phyloP scores from a whole-genome alignment of 2,888 invertebrate genomes.

The Caenorhabditis wallacei region DNA sequence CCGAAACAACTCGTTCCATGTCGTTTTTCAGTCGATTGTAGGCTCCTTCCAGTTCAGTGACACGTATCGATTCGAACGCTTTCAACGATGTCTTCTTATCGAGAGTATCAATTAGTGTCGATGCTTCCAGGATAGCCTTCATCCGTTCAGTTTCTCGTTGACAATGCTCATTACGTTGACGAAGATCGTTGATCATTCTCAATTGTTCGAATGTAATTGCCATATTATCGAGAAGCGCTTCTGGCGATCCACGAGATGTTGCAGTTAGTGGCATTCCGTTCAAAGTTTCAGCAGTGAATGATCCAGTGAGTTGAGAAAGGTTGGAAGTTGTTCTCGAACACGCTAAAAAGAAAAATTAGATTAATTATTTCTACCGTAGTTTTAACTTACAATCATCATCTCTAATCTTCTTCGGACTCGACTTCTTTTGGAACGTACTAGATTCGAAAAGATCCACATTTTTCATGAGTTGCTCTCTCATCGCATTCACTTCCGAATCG shows the following conservation, averaged over 20 bases:
- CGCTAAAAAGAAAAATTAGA: slow-evolving; percentile 10
- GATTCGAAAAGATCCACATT: slow-evolving; percentile 78
- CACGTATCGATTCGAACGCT: slow-evolving; percentile 65
- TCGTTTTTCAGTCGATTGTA: slow-evolving; percentile 70
- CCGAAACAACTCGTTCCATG: slow-evolving; percentile 65
- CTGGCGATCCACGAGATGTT: slow-evolving; percentile 53
- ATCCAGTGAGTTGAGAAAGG: slow-evolving; percentile 48
- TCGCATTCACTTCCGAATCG: slow-evolving; percentile 72
- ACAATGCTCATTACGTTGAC: slow-evolving; percentile 65
- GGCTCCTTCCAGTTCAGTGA: slow-evolving; percentile 69
- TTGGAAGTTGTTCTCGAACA: slow-evolving; percentile 54
- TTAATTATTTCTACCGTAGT: too few species aligned
- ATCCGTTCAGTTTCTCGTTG: slow-evolving; percentile 73
- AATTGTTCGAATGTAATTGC: slow-evolving; percentile 75
- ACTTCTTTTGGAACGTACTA: slow-evolving; percentile 68
- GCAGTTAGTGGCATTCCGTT: not conserved
- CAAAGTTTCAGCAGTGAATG: slow-evolving; percentile 30
- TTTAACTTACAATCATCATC: slow-evolving; percentile 33
- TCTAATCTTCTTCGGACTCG: slow-evolving; percentile 24
- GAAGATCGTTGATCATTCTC: slow-evolving; percentile 69
- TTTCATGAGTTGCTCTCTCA: slow-evolving; percentile 78
- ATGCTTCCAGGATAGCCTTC: slow-evolving; percentile 72
- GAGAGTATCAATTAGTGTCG: slow-evolving; percentile 68
- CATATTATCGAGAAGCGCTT: slow-evolving; percentile 71
- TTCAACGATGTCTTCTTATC: slow-evolving; percentile 72